These are phyloP conservation scores for Papio anubis DNA, from an alignment of 2,113 vertebrate genomes.

Conservation along the genomic window DNA sequence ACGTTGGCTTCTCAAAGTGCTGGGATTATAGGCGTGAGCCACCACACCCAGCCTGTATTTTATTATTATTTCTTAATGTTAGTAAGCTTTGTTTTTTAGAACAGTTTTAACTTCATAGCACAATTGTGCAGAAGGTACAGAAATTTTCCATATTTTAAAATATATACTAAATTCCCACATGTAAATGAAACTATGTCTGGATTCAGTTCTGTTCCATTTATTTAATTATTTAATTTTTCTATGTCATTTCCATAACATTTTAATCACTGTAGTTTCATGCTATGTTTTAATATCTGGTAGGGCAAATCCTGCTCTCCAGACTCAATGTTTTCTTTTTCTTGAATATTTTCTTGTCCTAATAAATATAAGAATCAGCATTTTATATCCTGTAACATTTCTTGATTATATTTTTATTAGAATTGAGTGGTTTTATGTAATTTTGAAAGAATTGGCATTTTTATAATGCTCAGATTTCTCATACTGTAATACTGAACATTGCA, in stretches of 20 bases:
- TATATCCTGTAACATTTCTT: background rate
- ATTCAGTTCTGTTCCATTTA: background rate
- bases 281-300: background rate
- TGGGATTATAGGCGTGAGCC: too few relatives aligned
- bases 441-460: background rate
- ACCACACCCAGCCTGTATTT: background rate
- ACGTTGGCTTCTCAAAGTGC: too few relatives aligned
- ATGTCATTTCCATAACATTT: background rate
- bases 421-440: background rate
- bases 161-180: background rate
- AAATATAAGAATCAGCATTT: background rate
- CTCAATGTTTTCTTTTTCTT: background rate
- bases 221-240: background rate
- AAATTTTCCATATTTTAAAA: background rate
- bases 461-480: background rate
- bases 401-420: background rate
- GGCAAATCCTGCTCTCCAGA: background rate
- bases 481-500: background rate
- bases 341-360: background rate
- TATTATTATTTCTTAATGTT: background rate
- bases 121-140: background rate
- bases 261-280: background rate
- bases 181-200: background rate
- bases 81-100: background rate
- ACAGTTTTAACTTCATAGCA: background rate